These are phyloP conservation scores for Drosophila anomalata DNA, from an alignment of 2,888 invertebrate species.

Conservation along the genomic window DNA sequence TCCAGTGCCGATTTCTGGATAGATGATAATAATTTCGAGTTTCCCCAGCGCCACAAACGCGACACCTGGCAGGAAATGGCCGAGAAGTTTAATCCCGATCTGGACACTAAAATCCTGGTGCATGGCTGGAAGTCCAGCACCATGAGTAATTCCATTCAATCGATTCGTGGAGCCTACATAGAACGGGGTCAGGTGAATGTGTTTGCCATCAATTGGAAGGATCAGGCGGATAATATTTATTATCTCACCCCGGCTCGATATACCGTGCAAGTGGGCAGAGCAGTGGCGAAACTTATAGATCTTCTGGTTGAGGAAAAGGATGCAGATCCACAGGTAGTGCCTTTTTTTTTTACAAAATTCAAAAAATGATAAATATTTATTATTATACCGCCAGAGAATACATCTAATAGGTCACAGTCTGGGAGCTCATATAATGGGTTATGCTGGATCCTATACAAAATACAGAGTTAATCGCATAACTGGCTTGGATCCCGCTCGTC, in stretches of 20 bases:
- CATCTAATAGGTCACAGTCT: conserved; percentile 85
- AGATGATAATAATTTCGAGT: conserved; percentile 59
- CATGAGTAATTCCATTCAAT: conserved; percentile 82
- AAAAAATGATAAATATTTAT: too few species aligned
- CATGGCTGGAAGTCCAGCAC: conserved; percentile 84
- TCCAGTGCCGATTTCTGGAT: conserved; percentile 71
- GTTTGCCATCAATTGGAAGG: conserved; percentile 83
- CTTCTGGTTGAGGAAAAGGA: conserved; percentile 80
- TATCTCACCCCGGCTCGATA: conserved; percentile 82
- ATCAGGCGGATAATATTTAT: conserved; percentile 82
- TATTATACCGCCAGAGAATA: conserved; percentile 55
- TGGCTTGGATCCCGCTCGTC: conserved; percentile 88
- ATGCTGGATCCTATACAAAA: conserved; percentile 85
- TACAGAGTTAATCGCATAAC: conserved; percentile 86
- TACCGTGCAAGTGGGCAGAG: conserved; percentile 82
- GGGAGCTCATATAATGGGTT: conserved; percentile 87
- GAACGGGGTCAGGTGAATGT: conserved; percentile 80
- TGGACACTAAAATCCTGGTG: conserved; percentile 83
- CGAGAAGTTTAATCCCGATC: conserved; percentile 79
- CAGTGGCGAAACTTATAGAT: conserved; percentile 82
- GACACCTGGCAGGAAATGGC: conserved; percentile 82
- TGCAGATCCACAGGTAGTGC: conserved; percentile 67
- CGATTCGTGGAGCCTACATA: conserved; percentile 82
- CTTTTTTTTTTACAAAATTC: too few species aligned
- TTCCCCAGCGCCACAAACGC: conserved; percentile 71